These are phyloP conservation scores for Leptopilina syphax DNA, from an alignment of 2,888 invertebrate genomes.

Conservation along the genomic window DNA sequence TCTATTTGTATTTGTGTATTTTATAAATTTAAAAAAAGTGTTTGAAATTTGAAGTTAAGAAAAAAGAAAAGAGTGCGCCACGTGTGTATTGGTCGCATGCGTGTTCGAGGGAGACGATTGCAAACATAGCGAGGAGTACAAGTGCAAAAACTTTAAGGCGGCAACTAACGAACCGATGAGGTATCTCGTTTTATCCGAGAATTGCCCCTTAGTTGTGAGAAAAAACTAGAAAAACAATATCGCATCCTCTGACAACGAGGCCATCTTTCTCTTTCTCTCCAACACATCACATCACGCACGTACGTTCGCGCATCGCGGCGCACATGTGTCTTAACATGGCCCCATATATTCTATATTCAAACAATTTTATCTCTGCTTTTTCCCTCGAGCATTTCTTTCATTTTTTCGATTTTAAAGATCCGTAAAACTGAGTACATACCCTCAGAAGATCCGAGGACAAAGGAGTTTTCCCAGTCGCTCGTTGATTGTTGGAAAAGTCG, in stretches of 20 bases:
- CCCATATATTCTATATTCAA: not conserved
- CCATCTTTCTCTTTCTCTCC: not conserved
- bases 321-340: conserved; percentile 39
- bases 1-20: no score
- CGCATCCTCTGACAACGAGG: not conserved
- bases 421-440: conserved; percentile 27
- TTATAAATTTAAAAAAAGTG: no score
- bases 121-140: conserved; percentile 9
- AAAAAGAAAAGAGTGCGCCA: conserved; percentile 9
- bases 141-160: conserved; percentile 30
- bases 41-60: not conserved
- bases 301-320: conserved; percentile 30
- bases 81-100: conserved; percentile 40
- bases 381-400: not conserved
- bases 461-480: not conserved
- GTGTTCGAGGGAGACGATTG: conserved; percentile 13
- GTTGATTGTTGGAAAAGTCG: not conserved
- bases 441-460: conserved; percentile 26
- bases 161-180: conserved; percentile 37
- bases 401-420: not conserved
- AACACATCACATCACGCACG: conserved; percentile 32
- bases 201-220: conserved; percentile 23
- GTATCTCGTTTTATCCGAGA: conserved; percentile 31
- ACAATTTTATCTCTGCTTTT: not conserved
- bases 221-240: conserved; percentile 39